Evolutionary conservation across 2,113 vertebrate genomes (phyloP).

Genomic region (Arvicanthis niloticus): DNA sequence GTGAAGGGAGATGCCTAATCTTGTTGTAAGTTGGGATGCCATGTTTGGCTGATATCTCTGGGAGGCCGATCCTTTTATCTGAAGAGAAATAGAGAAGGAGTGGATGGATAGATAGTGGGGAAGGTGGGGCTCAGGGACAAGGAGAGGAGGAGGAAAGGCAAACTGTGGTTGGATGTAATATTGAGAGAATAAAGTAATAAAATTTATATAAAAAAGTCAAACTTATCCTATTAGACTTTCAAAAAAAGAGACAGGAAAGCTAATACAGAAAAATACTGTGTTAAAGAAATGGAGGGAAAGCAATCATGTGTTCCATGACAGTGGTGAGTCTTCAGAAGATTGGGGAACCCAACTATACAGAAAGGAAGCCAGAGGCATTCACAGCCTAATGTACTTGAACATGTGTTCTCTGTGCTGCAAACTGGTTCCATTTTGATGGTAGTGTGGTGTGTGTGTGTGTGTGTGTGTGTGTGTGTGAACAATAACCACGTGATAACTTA

Average conservation of each 20-base stretch:
- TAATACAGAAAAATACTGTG: neutral
- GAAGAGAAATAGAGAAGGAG: neutral
- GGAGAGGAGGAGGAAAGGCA: neutral
- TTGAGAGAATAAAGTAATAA: neutral
- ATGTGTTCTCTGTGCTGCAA: rapidly evolving
- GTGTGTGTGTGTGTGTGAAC: neutral
- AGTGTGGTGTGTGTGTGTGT: neutral
- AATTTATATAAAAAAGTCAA: neutral
- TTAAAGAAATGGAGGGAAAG: neutral
- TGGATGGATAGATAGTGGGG: neutral
- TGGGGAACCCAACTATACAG: rapidly evolving
- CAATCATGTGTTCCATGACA: neutral
- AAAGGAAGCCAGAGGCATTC: rapidly evolving
- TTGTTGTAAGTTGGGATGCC: neutral
- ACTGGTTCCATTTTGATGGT: neutral
- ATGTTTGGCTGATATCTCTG: neutral
- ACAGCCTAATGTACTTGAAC: rapidly evolving
- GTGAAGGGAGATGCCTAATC: neutral
- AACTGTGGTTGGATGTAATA: neutral
- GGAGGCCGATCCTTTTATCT: neutral
- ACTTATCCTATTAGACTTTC: neutral
- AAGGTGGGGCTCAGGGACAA: neutral
- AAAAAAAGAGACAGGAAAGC: neutral
- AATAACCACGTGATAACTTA: neutral
- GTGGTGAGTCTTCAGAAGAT: neutral